Percentiles rank a stretch among this genome's conserved stretches.
Conservation (phyloP, 1,140 invertebrate species). For the Procambarus clarkii region DNA sequence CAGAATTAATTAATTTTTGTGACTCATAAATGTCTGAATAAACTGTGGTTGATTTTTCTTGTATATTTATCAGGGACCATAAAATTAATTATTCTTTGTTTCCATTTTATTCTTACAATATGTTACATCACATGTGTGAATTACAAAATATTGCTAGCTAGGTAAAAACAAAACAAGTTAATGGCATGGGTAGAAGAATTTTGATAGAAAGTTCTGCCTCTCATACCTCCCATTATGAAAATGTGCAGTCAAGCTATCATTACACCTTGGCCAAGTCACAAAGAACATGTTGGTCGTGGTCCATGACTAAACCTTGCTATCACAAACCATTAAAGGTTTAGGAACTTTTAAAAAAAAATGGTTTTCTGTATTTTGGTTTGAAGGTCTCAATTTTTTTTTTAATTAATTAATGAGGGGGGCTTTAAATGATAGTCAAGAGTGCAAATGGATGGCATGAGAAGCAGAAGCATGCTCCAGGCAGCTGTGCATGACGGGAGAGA, state of each 20-base stretch:
- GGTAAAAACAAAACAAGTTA: conserved; percentile 53
- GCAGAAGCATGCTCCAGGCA: conserved; percentile 20
- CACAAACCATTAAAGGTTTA: background rate
- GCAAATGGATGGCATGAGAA: conserved; percentile 19
- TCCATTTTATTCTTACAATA: conserved; percentile 64
- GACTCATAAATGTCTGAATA: no score
- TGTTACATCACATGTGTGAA: conserved; percentile 69
- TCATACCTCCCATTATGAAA: conserved; percentile 28
- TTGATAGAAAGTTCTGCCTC: conserved; percentile 44
- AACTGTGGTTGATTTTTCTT: no score
- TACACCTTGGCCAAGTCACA: conserved; percentile 13
- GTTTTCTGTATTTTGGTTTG: no score
- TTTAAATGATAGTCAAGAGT: background rate
- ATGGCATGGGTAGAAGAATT: conserved; percentile 48
- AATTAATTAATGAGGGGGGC: no score
- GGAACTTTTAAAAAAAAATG: no score
- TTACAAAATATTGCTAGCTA: conserved; percentile 68
- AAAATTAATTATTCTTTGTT: background rate
- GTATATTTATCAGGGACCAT: background rate
- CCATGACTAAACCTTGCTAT: background rate
- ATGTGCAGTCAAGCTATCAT: conserved; percentile 14
- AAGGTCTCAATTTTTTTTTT: no score
- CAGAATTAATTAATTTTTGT: no score
- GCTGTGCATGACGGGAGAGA: conserved; percentile 37
- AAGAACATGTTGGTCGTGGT: conserved; percentile 1